These are phyloP conservation scores for Leptinotarsa juncta DNA, from an alignment of 2,888 invertebrate genomes.

Conservation along the genomic window DNA sequence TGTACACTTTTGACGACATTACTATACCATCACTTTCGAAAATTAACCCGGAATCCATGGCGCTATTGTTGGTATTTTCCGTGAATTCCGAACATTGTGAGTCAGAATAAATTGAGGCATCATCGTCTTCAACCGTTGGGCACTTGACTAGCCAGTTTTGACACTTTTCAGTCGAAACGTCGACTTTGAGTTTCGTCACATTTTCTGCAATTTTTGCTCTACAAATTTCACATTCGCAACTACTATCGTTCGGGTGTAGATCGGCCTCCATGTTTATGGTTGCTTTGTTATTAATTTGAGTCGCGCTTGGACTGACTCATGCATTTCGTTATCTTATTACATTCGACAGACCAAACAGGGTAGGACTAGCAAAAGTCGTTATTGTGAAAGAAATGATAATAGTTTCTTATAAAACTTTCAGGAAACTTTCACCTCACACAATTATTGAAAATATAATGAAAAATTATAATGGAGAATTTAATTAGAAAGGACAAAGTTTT, in stretches of 20 bases:
- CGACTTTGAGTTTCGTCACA: constrained; percentile 4
- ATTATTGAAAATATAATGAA: too few relatives aligned
- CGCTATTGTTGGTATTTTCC: constrained; percentile 41
- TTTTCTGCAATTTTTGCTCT: neutral
- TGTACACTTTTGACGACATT: constrained; percentile 22
- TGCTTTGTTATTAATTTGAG: constrained; percentile 4
- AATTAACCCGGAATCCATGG: constrained; percentile 43
- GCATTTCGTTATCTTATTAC: constrained; percentile 7
- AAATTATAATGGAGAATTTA: too few relatives aligned
- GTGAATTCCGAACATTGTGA: constrained; percentile 33
- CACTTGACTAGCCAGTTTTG: constrained; percentile 41
- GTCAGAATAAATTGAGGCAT: constrained; percentile 30
- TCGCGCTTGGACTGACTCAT: neutral
- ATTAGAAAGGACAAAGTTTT: too few relatives aligned
- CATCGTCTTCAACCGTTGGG: constrained; percentile 31
- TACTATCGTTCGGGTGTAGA: neutral
- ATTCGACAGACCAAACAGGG: neutral
- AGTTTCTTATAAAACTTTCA: too few relatives aligned
- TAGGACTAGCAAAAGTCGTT: neutral
- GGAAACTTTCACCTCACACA: too few relatives aligned
- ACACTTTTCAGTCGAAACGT: constrained; percentile 35
- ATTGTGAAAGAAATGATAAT: too few relatives aligned
- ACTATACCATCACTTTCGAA: constrained; percentile 34
- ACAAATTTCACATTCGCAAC: constrained; percentile 6
- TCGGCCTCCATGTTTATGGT: constrained; percentile 3